A percentile compares a stretch with the other conserved stretches of the same genome.
These are phyloP conservation scores for Xylota sylvarum DNA, from an alignment of 2,888 invertebrate species.

Conservation along the genomic window DNA sequence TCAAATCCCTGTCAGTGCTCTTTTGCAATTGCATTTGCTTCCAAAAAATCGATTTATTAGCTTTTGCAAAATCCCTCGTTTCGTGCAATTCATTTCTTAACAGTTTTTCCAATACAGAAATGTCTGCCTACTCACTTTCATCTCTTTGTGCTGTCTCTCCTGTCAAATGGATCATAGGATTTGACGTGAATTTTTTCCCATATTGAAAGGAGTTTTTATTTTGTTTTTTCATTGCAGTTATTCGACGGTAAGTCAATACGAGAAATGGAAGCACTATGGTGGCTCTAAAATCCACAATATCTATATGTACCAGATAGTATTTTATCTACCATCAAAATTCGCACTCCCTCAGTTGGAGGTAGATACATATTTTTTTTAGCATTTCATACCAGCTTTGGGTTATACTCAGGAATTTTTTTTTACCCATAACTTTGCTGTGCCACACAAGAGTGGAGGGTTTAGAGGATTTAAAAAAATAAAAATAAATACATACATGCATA, in stretches of 20 bases:
- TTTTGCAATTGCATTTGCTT: background rate
- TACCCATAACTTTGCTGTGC: background rate
- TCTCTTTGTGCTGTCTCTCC: background rate
- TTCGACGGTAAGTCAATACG: background rate
- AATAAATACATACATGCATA: too few species aligned
- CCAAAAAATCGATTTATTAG: background rate
- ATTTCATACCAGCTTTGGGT: background rate
- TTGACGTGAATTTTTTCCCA: background rate
- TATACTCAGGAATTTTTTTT: background rate
- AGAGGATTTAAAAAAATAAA: background rate
- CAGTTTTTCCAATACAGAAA: background rate
- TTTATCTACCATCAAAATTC: background rate
- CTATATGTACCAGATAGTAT: background rate
- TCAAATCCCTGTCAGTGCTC: background rate
- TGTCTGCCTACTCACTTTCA: background rate
- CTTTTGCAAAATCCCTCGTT: background rate
- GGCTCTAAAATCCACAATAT: background rate
- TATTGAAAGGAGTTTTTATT: background rate
- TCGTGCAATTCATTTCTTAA: background rate
- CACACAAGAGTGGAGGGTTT: background rate
- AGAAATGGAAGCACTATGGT: background rate
- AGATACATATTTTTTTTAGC: background rate
- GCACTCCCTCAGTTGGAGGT: too few species aligned
- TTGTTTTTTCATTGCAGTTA: background rate
- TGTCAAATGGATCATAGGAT: constrained; percentile 1